Percentiles rank a stretch among this genome's conserved stretches.
Evolutionary conservation across 2,888 invertebrate species (phyloP).

Genomic region (Apodemia zela): DNA sequence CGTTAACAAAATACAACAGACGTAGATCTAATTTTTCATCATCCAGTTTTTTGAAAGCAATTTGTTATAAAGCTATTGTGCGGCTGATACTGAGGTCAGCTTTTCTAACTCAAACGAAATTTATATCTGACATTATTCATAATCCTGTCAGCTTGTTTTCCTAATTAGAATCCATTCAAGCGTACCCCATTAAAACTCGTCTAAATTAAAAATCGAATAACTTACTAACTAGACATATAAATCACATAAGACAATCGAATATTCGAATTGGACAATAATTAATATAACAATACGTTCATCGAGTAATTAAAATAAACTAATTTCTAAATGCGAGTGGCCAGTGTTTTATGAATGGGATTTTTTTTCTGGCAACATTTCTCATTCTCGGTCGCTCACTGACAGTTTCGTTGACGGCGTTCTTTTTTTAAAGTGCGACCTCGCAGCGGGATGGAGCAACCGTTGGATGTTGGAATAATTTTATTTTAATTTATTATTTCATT

Average conservation of each 20-base stretch:
- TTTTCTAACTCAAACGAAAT: constrained; percentile 70
- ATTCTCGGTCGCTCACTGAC: constrained; percentile 69
- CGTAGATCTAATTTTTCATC: constrained; percentile 50
- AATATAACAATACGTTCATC: constrained; percentile 73
- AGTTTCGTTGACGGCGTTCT: constrained; percentile 67
- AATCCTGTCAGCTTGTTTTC: constrained; percentile 67
- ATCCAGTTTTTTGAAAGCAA: constrained; percentile 59
- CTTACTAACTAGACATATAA: constrained; percentile 79
- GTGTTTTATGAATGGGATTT: constrained; percentile 65
- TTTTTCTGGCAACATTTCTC: constrained; percentile 73
- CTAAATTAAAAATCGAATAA: constrained; percentile 79
- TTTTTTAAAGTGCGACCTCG: constrained; percentile 69
- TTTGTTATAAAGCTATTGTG: constrained; percentile 53
- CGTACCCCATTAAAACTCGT: constrained; percentile 75
- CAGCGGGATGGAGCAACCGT: constrained; percentile 73
- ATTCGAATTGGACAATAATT: constrained; percentile 68
- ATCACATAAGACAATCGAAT: constrained; percentile 78
- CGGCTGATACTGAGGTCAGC: constrained; percentile 47
- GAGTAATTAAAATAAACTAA: constrained; percentile 79
- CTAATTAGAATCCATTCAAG: constrained; percentile 79
- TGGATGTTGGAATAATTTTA: constrained; percentile 61
- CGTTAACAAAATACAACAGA: constrained; percentile 22
- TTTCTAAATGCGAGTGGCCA: constrained; percentile 65
- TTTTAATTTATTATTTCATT: constrained; percentile 63
- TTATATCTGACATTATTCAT: constrained; percentile 76